Evolutionary conservation across 1,140 invertebrate species (phyloP).

Genomic region (Pseudobourletiella spinata): DNA sequence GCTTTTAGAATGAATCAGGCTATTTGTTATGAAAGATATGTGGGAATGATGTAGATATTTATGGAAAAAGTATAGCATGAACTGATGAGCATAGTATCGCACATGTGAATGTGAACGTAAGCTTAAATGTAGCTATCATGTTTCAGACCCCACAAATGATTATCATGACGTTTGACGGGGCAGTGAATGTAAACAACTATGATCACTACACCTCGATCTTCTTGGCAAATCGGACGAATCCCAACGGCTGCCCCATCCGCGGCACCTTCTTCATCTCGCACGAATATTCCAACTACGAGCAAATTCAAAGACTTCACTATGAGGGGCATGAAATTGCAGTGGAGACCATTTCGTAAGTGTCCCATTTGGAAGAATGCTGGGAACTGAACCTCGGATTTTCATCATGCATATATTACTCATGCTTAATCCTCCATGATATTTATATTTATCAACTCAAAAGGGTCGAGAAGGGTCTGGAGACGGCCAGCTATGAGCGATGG

Average conservation of each 20-base stretch:
- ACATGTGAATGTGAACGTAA: too few relatives aligned
- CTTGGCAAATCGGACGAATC: conserved; percentile 65
- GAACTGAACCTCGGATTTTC: too few relatives aligned
- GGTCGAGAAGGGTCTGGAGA: conserved; percentile 68
- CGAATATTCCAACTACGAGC: conserved; percentile 89
- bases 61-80: too few relatives aligned
- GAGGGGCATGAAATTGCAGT: conserved; percentile 86
- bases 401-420: too few relatives aligned
- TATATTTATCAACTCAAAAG: too few relatives aligned
- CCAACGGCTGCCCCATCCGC: conserved; percentile 78
- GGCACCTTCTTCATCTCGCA: conserved; percentile 93
- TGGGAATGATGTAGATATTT: too few relatives aligned
- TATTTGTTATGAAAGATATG: too few relatives aligned
- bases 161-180: conserved; percentile 83
- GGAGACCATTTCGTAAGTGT: conserved; percentile 72
- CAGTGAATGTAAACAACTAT: conserved; percentile 83
- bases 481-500: conserved; percentile 84
- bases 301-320: conserved; percentile 77
- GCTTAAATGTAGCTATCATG: too few relatives aligned
- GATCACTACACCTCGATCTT: conserved; percentile 81
- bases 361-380: too few relatives aligned
- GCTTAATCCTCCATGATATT: too few relatives aligned
- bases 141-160: conserved; percentile 87
- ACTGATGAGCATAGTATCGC: too few relatives aligned
- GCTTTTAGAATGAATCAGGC: too few relatives aligned